phyloP scores from a whole-genome alignment of 2,888 invertebrate species.

The Coecobrya sp. region DNA sequence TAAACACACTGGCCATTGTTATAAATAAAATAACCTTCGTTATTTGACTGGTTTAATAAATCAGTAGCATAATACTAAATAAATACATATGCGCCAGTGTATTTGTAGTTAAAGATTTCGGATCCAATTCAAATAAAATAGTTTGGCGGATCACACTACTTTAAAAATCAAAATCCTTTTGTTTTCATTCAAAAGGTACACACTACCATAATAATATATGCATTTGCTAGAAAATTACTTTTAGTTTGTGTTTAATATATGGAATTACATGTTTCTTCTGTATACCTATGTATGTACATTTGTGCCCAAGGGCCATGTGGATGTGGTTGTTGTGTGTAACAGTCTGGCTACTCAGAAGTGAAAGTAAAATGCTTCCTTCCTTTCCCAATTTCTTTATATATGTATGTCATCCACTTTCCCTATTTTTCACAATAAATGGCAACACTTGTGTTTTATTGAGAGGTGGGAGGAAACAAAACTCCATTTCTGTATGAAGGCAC shows the following conservation, averaged over 20 bases:
- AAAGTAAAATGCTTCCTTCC: conserved; percentile 62
- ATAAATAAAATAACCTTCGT: no score
- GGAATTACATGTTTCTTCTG: neutral
- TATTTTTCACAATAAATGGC: conserved; percentile 33
- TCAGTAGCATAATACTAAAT: no score
- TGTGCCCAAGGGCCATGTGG: no score
- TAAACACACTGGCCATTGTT: no score
- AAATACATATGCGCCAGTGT: no score
- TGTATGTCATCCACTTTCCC: conserved; percentile 2
- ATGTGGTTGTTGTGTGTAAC: neutral
- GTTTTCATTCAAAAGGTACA: neutral
- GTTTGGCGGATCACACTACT: no score
- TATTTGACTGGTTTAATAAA: no score
- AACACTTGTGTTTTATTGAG: conserved; percentile 52
- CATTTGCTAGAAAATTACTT: neutral
- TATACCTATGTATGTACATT: no score
- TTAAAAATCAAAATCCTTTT: no score
- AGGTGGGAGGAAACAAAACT: conserved; percentile 6
- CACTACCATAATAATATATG: neutral
- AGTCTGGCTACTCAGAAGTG: neutral
- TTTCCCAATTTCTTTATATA: conserved; percentile 32
- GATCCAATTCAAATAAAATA: no score
- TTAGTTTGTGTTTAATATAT: neutral
- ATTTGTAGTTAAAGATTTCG: no score
- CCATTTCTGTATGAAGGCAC: neutral